Percentiles rank a stretch among this genome's conserved stretches.
Conservation (phyloP, 1,140 invertebrate species). For the Drosophila arawakana region DNA sequence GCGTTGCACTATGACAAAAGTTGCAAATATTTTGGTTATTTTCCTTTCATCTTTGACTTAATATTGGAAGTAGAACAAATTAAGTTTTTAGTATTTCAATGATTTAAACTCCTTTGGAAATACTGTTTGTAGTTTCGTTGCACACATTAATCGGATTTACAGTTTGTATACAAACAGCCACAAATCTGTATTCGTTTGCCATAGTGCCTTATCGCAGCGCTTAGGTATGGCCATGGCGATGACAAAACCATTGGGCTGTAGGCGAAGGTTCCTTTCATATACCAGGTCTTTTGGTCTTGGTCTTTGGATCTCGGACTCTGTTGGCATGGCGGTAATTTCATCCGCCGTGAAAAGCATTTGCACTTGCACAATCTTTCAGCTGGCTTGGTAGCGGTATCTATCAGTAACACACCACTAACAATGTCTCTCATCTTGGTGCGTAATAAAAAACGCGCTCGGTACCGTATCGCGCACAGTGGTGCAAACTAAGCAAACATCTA, state of each 20-base stretch:
- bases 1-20: not conserved
- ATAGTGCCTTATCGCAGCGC: too few species aligned
- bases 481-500: not conserved
- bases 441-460: constrained; percentile 58
- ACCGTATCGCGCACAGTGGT: constrained; percentile 43
- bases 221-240: too few species aligned
- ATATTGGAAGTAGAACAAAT: too few species aligned
- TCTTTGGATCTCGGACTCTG: not conserved
- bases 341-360: constrained; percentile 68
- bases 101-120: too few species aligned
- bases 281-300: not conserved
- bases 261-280: not conserved
- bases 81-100: too few species aligned
- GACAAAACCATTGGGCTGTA: too few species aligned
- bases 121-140: too few species aligned
- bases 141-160: too few species aligned
- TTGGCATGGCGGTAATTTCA: constrained; percentile 57
- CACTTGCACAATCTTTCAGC: constrained; percentile 67
- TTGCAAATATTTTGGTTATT: too few species aligned
- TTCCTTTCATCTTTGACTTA: too few species aligned
- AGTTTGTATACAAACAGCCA: too few species aligned
- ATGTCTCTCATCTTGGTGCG: constrained; percentile 65
- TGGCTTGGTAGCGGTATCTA: constrained; percentile 75
- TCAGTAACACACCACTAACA: constrained; percentile 64
- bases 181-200: too few species aligned